Percentiles rank a stretch among this genome's conserved stretches.
These are phyloP conservation scores for Mesocricetus auratus DNA, from an alignment of 2,113 vertebrate genomes.

Conservation along the genomic window DNA sequence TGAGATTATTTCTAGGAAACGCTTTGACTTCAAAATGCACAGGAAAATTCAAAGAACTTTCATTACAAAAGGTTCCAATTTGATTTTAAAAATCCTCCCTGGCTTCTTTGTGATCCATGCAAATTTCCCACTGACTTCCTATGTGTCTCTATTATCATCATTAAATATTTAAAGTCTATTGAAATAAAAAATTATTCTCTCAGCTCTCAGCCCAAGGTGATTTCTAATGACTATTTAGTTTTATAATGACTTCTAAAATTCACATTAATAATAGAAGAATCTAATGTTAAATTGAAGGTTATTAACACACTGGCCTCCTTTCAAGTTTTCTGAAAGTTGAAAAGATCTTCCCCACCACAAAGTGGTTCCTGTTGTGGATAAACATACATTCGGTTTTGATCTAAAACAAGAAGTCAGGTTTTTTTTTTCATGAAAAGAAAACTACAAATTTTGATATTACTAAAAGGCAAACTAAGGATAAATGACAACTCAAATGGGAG, in stretches of 20 bases:
- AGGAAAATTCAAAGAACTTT: slow-evolving; percentile 74
- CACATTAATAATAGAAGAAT: slow-evolving; percentile 76
- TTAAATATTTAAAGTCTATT: slow-evolving; percentile 77
- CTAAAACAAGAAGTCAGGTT: too few relatives aligned
- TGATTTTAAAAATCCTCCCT: slow-evolving; percentile 54
- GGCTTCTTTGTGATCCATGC: slow-evolving; percentile 57
- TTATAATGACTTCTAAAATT: slow-evolving; percentile 76
- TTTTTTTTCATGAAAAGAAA: too few relatives aligned
- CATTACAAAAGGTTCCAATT: slow-evolving; percentile 68
- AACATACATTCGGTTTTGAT: too few relatives aligned
- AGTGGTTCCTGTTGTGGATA: too few relatives aligned
- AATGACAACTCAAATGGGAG: too few relatives aligned
- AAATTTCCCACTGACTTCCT: slow-evolving; percentile 63
- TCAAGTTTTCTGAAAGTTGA: slow-evolving; percentile 69
- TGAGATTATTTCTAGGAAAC: slow-evolving; percentile 74
- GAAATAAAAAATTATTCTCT: slow-evolving; percentile 76
- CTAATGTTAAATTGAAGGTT: slow-evolving; percentile 78
- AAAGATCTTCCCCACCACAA: slow-evolving; percentile 46
- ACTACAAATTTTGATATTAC: too few relatives aligned
- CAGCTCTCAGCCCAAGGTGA: slow-evolving; percentile 75
- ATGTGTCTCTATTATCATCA: slow-evolving; percentile 70
- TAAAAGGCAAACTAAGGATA: too few relatives aligned
- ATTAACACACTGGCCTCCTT: slow-evolving; percentile 74
- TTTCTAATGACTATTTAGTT: slow-evolving; percentile 78
- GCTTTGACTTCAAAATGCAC: slow-evolving; percentile 61